Evolutionary conservation across 2,113 vertebrate genomes (phyloP).

Genomic region (Corvus cornix): DNA sequence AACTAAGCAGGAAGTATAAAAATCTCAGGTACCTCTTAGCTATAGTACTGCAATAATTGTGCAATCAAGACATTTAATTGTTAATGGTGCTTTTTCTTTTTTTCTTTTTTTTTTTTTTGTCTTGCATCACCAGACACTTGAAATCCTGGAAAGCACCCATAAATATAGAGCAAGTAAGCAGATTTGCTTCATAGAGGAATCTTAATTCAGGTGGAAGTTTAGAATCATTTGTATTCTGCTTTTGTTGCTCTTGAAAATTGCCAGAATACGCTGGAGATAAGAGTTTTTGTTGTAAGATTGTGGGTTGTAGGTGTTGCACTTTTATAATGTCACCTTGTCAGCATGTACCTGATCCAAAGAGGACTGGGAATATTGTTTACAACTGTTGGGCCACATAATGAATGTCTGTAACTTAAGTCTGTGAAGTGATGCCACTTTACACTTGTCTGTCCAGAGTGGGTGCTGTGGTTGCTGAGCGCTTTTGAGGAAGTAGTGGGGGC

Average conservation of each 20-base stretch:
- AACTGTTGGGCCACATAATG: not conserved
- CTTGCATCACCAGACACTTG: not conserved
- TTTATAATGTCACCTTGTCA: slow-evolving; percentile 35
- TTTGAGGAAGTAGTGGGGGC: rapidly evolving
- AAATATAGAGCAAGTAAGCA: not conserved
- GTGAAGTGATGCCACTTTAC: slow-evolving; percentile 21
- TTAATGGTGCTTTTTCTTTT: not conserved
- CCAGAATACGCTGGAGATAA: not conserved
- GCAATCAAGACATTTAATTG: not conserved
- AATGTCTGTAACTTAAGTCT: not conserved
- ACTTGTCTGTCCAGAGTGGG: not conserved
- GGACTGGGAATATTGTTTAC: not conserved
- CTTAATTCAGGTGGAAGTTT: not conserved
- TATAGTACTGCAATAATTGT: not conserved
- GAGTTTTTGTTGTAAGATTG: not conserved
- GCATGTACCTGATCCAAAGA: not conserved
- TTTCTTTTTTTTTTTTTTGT: not conserved
- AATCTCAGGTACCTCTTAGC: not conserved
- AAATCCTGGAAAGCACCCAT: not conserved
- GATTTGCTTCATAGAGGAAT: not conserved
- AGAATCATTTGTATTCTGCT: not conserved
- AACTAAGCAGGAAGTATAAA: not conserved
- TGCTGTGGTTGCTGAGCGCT: not conserved
- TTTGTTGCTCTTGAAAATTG: not conserved
- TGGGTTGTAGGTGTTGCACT: not conserved